phyloP scores from a whole-genome alignment of 2,113 vertebrate genomes.

The Alosa alosa region DNA sequence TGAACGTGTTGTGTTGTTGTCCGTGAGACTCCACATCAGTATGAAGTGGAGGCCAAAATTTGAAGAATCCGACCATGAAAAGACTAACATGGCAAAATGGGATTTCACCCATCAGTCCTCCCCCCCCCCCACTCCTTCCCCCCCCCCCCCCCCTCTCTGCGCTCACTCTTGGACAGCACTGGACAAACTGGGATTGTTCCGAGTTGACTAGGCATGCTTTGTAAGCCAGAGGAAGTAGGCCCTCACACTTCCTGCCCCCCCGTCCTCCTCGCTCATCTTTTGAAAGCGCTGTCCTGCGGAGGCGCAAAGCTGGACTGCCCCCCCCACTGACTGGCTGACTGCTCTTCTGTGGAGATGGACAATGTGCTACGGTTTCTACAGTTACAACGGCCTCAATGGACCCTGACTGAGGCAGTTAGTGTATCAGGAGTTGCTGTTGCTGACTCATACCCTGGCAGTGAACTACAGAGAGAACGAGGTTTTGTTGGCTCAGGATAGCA shows the following conservation, averaged over 20 bases:
- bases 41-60: background rate
- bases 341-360: constrained; percentile 34
- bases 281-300: background rate
- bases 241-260: constrained; percentile 45
- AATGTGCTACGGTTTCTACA: constrained; percentile 11
- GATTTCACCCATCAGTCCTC: background rate
- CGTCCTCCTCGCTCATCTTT: background rate
- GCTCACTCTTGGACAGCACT: constrained; percentile 31
- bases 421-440: background rate
- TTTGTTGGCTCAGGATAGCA: background rate
- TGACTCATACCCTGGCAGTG: background rate
- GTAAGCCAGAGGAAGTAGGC: constrained; percentile 58
- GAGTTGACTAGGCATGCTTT: constrained; percentile 64
- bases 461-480: background rate
- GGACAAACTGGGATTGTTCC: constrained; percentile 64
- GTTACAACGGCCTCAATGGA: constrained; percentile 41
- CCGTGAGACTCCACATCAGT: no score
- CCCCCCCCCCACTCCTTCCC: background rate
- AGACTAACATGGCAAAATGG: background rate
- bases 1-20: no score
- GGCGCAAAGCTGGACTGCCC: background rate
- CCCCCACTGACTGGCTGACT: background rate
- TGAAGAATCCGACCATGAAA: background rate
- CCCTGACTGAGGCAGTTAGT: background rate
- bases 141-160: constrained; percentile 26